phyloP scores from a whole-genome alignment of 1,140 invertebrate species.

The Panulirus ornatus region DNA sequence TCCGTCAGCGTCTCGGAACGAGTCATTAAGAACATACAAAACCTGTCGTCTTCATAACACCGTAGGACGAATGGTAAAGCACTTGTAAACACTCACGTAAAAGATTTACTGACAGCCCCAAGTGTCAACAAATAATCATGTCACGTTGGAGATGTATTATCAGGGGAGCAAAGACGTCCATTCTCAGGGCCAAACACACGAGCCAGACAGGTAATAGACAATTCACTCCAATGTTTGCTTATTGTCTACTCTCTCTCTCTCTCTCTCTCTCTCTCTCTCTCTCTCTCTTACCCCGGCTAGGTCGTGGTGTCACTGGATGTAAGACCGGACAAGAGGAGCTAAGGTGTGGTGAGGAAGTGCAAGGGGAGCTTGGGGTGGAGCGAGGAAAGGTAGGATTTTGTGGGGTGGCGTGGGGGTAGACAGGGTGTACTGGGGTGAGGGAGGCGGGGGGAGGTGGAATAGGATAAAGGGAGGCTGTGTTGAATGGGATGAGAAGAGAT shows the following conservation, averaged over 20 bases:
- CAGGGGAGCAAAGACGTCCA: slow-evolving; percentile 31
- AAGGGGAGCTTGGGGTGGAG: not conserved
- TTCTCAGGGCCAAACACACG: slow-evolving; percentile 22
- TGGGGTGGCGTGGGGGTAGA: no score
- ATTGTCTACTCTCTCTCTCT: no score
- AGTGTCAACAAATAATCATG: slow-evolving; percentile 35
- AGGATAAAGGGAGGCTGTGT: not conserved
- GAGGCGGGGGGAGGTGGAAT: not conserved
- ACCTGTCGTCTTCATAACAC: no score
- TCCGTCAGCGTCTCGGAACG: no score
- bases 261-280: no score
- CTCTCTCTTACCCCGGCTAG: no score
- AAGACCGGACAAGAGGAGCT: not conserved
- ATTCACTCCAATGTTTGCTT: slow-evolving; percentile 27
- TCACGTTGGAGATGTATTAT: slow-evolving; percentile 12
- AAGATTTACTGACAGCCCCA: slow-evolving; percentile 15
- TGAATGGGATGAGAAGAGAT: not conserved
- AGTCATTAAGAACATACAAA: no score
- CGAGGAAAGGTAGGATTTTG: no score
- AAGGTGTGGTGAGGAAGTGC: not conserved
- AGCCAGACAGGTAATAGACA: slow-evolving; percentile 17
- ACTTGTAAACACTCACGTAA: no score
- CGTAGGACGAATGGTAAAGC: no score
- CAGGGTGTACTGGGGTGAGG: not conserved
- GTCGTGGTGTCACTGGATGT: no score